Evolutionary conservation across 2,797 vertebrate species (phyloP).

Genomic region (Rhinella marina): DNA sequence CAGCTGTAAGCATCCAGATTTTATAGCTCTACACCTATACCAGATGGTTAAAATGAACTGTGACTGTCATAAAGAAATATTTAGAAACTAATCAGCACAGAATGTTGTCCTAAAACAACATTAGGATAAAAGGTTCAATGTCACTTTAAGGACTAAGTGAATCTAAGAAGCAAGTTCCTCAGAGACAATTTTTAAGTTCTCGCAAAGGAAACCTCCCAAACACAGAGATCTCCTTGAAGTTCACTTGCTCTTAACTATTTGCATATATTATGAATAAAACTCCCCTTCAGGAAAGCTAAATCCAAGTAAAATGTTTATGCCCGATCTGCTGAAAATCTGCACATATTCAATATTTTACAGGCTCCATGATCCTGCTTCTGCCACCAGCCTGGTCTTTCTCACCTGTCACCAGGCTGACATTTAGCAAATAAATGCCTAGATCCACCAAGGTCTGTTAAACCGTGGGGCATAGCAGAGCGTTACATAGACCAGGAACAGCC

Average conservation of each 20-base stretch:
- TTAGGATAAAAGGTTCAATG: no score
- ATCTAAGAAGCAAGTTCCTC: no score
- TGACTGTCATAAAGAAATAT: no score
- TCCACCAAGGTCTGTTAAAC: constrained; percentile 41
- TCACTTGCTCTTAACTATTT: neutral
- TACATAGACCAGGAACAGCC: constrained; percentile 46
- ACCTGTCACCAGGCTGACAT: constrained; percentile 50
- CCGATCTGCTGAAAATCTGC: constrained; percentile 31
- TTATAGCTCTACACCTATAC: no score
- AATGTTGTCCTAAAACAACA: no score
- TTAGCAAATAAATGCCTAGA: constrained; percentile 37
- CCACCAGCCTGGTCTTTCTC: constrained; percentile 51
- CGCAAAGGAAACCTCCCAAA: no score
- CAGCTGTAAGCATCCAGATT: no score
- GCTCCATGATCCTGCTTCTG: constrained; percentile 22
- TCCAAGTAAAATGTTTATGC: constrained; percentile 38
- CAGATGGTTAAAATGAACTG: no score
- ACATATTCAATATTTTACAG: constrained; percentile 40
- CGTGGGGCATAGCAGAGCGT: neutral
- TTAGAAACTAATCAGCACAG: no score
- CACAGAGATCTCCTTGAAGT: no score
- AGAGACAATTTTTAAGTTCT: no score
- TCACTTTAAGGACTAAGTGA: no score
- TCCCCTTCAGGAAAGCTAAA: neutral
- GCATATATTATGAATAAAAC: neutral